Evolutionary conservation across 1,140 invertebrate species (phyloP).

Genomic region (Dufourea novaeangliae): DNA sequence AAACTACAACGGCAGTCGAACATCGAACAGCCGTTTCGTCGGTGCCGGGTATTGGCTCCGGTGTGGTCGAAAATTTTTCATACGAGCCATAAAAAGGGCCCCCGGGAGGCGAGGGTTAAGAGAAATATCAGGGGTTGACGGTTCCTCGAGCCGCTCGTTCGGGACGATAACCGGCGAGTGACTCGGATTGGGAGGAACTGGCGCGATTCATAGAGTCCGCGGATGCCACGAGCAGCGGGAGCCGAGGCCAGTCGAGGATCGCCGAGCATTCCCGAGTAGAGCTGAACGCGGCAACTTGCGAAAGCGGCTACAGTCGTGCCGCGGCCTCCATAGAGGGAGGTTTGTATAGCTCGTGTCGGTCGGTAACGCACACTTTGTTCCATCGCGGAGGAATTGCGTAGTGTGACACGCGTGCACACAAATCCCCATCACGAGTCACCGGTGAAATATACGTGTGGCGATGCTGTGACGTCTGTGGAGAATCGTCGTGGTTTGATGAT

Average conservation of each 20-base stretch:
- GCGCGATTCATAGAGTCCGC: constrained; percentile 48
- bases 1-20: constrained; percentile 29
- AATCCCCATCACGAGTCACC: background rate
- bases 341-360: constrained; percentile 36
- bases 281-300: constrained; percentile 74
- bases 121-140: constrained; percentile 56
- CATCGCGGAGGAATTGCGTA: background rate
- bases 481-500: background rate
- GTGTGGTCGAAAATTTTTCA: constrained; percentile 61
- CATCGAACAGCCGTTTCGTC: constrained; percentile 28
- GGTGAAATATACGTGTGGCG: background rate
- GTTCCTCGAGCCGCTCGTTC: constrained; percentile 37
- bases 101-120: constrained; percentile 52
- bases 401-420: background rate
- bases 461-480: constrained; percentile 50
- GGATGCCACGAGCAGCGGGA: constrained; percentile 51
- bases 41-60: constrained; percentile 18
- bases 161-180: constrained; percentile 14
- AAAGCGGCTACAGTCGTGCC: constrained; percentile 77
- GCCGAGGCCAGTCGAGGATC: constrained; percentile 55
- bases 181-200: constrained; percentile 57
- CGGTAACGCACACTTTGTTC: background rate
- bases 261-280: constrained; percentile 63
- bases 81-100: constrained; percentile 48
- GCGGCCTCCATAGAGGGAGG: constrained; percentile 76